Conservation (phyloP, 2,113 vertebrate species). For the Sitta europaea region DNA sequence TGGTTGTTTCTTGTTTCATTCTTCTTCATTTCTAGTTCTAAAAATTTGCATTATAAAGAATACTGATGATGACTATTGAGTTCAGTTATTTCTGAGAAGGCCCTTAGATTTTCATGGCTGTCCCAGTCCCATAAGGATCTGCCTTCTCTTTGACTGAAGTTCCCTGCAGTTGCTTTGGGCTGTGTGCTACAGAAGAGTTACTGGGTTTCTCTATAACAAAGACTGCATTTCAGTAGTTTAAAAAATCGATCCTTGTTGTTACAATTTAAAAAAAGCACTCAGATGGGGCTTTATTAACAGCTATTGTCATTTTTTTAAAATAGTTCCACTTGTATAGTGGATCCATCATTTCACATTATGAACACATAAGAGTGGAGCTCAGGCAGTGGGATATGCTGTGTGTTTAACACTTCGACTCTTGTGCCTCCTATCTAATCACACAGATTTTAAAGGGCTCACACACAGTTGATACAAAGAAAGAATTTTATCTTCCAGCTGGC, state of each 20-base stretch:
- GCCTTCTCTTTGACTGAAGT: not conserved
- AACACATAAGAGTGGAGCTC: not conserved
- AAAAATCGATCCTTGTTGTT: not conserved
- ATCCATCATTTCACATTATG: not conserved
- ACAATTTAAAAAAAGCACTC: not conserved
- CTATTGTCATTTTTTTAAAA: not conserved
- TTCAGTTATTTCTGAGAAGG: not conserved
- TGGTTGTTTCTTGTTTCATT: not conserved
- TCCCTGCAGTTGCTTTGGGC: not conserved
- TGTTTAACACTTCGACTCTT: not conserved
- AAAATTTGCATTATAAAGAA: not conserved
- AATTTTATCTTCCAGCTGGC: conserved; percentile 19
- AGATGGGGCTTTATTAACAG: not conserved
- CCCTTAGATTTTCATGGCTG: not conserved
- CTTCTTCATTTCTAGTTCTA: not conserved
- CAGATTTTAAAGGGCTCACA: conserved; percentile 15
- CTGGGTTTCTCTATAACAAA: not conserved
- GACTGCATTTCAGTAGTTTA: not conserved
- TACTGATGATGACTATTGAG: not conserved
- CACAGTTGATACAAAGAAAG: not conserved
- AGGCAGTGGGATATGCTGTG: not conserved
- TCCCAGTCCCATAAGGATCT: not conserved
- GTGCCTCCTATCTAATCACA: not conserved
- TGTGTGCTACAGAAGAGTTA: not conserved
- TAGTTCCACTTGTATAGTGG: not conserved